Evolutionary conservation across 92 coral and sea anemone genomes (phyloP).

Genomic region (Actinostola sp.): DNA sequence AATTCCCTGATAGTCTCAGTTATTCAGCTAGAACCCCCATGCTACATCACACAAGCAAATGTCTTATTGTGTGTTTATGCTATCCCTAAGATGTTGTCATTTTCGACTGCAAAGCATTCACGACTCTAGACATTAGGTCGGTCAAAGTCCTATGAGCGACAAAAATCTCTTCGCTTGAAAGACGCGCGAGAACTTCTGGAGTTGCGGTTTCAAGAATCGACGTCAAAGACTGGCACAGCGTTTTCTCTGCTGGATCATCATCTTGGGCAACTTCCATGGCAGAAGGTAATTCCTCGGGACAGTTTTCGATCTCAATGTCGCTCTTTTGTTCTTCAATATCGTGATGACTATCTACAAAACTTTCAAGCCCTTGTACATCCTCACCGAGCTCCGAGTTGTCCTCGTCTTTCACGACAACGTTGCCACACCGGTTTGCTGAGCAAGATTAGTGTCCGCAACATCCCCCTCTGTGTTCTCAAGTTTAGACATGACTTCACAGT

Average conservation of each 20-base stretch:
- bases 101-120: conserved; percentile 48
- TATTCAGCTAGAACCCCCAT: no score
- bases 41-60: not conserved
- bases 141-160: conserved; percentile 70
- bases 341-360: not conserved
- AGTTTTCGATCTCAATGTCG: not conserved
- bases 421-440: not conserved
- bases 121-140: conserved; percentile 64
- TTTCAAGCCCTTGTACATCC: not conserved
- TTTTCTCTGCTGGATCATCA: conserved; percentile 29
- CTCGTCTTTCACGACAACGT: not conserved
- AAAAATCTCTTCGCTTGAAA: conserved; percentile 79
- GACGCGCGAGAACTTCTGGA: conserved; percentile 55
- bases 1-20: no score
- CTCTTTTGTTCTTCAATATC: not conserved
- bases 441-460: not conserved
- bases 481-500: conserved; percentile 10
- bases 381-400: not conserved
- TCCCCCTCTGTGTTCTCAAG: not conserved
- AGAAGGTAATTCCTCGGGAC: not conserved
- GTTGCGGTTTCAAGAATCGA: conserved; percentile 60
- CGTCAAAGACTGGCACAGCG: conserved; percentile 51
- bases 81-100: not conserved
- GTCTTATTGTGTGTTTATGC: no score
- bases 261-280: not conserved